Percentiles rank a stretch among this genome's conserved stretches.
These are phyloP conservation scores for Folsomia candida DNA, from an alignment of 2,888 invertebrate species.

Conservation along the genomic window DNA sequence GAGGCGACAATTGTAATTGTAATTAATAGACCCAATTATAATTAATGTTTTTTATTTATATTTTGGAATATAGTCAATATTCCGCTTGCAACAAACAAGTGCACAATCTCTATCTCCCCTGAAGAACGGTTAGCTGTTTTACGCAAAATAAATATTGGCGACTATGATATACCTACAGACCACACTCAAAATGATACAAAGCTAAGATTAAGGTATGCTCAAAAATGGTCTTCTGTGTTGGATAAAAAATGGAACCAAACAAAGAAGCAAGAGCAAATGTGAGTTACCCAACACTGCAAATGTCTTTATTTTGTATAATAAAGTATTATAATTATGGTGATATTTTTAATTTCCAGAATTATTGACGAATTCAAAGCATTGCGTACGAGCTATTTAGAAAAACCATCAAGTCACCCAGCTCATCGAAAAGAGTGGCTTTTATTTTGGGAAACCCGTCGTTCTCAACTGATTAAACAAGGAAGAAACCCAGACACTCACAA, in stretches of 20 bases:
- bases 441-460: not conserved
- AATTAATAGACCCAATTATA: not conserved
- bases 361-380: not conserved
- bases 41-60: not conserved
- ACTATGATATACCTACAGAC: not conserved
- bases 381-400: not conserved
- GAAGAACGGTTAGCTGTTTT: not conserved
- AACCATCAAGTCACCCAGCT: not conserved
- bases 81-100: not conserved
- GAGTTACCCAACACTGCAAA: no score
- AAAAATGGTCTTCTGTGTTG: not conserved
- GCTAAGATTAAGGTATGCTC: not conserved
- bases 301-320: not conserved
- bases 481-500: not conserved
- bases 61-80: not conserved
- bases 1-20: no score
- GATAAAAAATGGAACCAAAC: slow-evolving; percentile 1
- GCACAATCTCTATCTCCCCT: not conserved
- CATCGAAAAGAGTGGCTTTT: not conserved
- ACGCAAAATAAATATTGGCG: not conserved
- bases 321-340: not conserved
- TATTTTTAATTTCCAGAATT: not conserved
- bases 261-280: not conserved
- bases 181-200: not conserved
- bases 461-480: not conserved